A percentile compares a stretch with the other conserved stretches of the same genome.
These are phyloP conservation scores for human (Homo sapiens) DNA, from an alignment of 2,113 vertebrate genomes.

Conservation along the genomic window GRCh38 chr1:189437501-189438000, in stretches of 20 bases:
- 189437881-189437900: neutral
- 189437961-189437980: neutral
- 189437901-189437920: neutral
- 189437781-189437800: neutral
- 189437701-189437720: neutral
- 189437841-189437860: neutral
- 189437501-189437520: slow-evolving; percentile 32
- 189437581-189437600: neutral
- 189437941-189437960: neutral
- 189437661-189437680: neutral
- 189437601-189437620: neutral
- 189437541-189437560: neutral
- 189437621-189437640: neutral
- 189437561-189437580: neutral
- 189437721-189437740: neutral
- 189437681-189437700: neutral
- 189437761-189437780: neutral
- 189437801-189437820: neutral
- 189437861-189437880: neutral
- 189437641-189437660: neutral
- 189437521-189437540: neutral
- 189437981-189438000: neutral
- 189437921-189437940: neutral
- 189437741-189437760: neutral
- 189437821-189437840: neutral